phyloP scores from a whole-genome alignment of 2,797 vertebrate genomes.

The Lemur catta region DNA sequence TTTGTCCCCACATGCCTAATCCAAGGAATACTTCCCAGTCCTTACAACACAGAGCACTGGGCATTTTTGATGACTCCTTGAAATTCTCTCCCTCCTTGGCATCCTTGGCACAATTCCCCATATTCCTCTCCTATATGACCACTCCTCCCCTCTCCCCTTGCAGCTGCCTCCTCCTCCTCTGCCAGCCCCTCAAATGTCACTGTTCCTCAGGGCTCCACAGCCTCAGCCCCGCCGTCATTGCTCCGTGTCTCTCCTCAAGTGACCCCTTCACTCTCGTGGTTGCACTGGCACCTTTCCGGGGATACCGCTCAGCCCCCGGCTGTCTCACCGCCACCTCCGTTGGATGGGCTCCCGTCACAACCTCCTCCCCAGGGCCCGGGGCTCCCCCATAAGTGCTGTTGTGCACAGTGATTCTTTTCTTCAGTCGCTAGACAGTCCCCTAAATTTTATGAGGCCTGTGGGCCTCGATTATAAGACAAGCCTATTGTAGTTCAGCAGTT shows the following conservation, averaged over 20 bases:
- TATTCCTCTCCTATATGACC: not conserved
- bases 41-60: not conserved
- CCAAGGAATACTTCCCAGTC: not conserved
- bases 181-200: not conserved
- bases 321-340: not conserved
- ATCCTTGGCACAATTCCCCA: not conserved
- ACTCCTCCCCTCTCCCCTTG: not conserved
- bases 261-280: not conserved
- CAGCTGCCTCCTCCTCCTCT: not conserved
- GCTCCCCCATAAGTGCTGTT: not conserved
- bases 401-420: not conserved
- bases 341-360: not conserved
- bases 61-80: not conserved
- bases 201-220: not conserved
- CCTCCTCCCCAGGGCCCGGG: not conserved
- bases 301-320: fast-evolving
- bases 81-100: not conserved
- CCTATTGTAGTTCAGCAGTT: no score
- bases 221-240: no score
- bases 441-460: not conserved
- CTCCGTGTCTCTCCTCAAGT: no score
- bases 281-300: not conserved
- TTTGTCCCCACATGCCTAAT: no score
- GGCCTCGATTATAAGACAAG: not conserved
- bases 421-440: not conserved